These are phyloP conservation scores for Zapus hudsonius DNA, from an alignment of 2,113 vertebrate genomes.

Conservation along the genomic window DNA sequence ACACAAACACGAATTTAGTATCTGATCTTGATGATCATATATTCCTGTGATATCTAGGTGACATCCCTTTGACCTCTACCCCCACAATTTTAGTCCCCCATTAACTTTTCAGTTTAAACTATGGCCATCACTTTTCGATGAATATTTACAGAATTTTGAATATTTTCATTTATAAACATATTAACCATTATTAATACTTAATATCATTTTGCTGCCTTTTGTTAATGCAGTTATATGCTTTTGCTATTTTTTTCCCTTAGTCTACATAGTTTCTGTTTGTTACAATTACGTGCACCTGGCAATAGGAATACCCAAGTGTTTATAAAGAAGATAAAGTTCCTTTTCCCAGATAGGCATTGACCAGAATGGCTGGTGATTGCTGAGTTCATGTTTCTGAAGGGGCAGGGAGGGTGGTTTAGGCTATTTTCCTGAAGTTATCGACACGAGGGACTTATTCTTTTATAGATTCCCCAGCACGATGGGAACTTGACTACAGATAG, in stretches of 20 bases:
- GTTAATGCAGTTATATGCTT: not conserved
- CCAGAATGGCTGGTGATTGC: not conserved
- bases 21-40: not conserved
- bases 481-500: not conserved
- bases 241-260: not conserved
- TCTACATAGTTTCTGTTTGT: not conserved
- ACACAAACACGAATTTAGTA: not conserved
- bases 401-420: not conserved
- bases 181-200: not conserved
- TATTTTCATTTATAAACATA: not conserved
- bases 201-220: not conserved
- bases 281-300: not conserved
- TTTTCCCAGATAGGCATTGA: not conserved
- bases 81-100: not conserved
- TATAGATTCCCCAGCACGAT: not conserved
- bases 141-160: not conserved
- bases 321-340: not conserved
- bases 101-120: not conserved
- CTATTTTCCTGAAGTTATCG: not conserved
- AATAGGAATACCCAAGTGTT: not conserved
- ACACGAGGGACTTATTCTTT: too few relatives aligned
- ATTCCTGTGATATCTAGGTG: not conserved
- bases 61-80: not conserved
- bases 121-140: not conserved
- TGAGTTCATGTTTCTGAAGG: too few relatives aligned